These are phyloP conservation scores for Cyclophora albipunctata DNA, from an alignment of 2,888 invertebrate genomes.

Conservation along the genomic window DNA sequence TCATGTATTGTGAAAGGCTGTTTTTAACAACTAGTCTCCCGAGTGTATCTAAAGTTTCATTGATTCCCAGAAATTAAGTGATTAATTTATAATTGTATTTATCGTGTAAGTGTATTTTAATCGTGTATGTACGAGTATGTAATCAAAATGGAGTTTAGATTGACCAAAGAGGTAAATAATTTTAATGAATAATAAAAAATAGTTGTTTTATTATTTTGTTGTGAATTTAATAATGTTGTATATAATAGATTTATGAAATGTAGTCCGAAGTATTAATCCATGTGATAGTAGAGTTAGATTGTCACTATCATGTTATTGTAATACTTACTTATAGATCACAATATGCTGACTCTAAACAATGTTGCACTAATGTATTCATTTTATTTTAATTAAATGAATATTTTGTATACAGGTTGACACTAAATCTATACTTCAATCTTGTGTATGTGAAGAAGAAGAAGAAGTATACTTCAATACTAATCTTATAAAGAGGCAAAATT, in stretches of 20 bases:
- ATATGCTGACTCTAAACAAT: slow-evolving; percentile 4
- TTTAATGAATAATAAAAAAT: slow-evolving; percentile 11
- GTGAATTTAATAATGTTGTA: slow-evolving; percentile 52
- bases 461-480: background rate
- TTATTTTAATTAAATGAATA: background rate
- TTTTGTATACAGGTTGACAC: background rate
- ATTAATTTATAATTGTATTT: slow-evolving; percentile 9
- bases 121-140: no score
- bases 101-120: no score
- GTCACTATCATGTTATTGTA: slow-evolving; percentile 17
- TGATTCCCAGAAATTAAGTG: slow-evolving; percentile 24
- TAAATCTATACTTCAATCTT: background rate
- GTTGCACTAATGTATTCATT: background rate
- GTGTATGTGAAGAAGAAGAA: no score
- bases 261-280: slow-evolving; percentile 66
- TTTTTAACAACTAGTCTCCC: slow-evolving; percentile 52
- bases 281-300: slow-evolving; percentile 66
- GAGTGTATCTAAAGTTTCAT: slow-evolving; percentile 32
- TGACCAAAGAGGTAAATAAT: slow-evolving; percentile 62
- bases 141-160: slow-evolving; percentile 25
- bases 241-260: slow-evolving; percentile 40
- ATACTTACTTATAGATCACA: slow-evolving; percentile 9
- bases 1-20: slow-evolving; percentile 42
- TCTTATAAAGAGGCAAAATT: no score
- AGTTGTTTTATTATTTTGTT: slow-evolving; percentile 41